Evolutionary conservation across 2,888 invertebrate genomes (phyloP).

Genomic region (Hoplodrina blanda): DNA sequence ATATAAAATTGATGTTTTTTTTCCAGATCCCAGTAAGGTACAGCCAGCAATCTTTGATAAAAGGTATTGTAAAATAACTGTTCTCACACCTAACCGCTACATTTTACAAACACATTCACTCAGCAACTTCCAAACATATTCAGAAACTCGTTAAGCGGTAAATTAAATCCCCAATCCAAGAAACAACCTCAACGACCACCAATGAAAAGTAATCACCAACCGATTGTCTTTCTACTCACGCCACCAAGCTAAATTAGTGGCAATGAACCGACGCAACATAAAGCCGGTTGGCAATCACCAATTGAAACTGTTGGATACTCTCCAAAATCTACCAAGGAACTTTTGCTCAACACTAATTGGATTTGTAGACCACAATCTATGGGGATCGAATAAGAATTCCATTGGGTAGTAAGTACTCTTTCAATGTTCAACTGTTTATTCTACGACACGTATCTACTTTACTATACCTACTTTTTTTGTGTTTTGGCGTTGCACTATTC

Average conservation of each 20-base stretch:
- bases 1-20: too few species aligned
- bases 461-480: too few species aligned
- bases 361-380: slow-evolving; percentile 77
- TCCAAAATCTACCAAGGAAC: slow-evolving; percentile 83
- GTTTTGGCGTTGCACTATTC: too few species aligned
- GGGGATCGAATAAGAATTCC: slow-evolving; percentile 62
- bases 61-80: too few species aligned
- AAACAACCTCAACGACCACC: slow-evolving; percentile 40
- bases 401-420: background rate
- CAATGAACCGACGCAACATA: slow-evolving; percentile 71
- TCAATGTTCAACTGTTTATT: background rate
- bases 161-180: slow-evolving; percentile 42
- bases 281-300: slow-evolving; percentile 76
- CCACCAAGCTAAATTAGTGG: slow-evolving; percentile 76
- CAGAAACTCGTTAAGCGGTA: slow-evolving; percentile 10
- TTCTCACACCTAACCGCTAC: too few species aligned
- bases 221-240: slow-evolving; percentile 75
- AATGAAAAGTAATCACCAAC: slow-evolving; percentile 70
- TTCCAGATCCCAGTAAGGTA: too few species aligned
- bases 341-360: slow-evolving; percentile 85
- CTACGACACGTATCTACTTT: background rate
- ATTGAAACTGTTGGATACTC: slow-evolving; percentile 82
- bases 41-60: too few species aligned
- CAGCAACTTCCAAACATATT: slow-evolving; percentile 15
- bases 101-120: background rate